Conservation (phyloP, 2,888 invertebrate genomes). For the Zygothrica quintamaculata region DNA sequence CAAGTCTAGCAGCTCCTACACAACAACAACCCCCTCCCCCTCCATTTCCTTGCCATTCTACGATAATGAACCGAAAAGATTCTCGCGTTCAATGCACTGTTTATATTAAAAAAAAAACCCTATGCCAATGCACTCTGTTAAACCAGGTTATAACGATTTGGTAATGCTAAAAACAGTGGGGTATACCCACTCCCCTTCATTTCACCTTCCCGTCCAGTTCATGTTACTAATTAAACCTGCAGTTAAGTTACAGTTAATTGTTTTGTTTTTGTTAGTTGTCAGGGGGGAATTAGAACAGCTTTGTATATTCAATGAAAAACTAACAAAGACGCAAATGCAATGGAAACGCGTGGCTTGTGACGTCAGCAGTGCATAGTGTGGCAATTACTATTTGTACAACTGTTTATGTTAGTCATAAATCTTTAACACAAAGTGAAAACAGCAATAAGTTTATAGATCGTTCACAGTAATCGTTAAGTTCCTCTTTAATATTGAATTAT, state of each 20-base stretch:
- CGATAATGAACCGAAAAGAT: conserved; percentile 24
- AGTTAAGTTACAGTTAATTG: neutral
- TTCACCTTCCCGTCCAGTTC: too few species aligned
- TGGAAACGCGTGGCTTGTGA: conserved; percentile 47
- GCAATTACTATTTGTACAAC: neutral
- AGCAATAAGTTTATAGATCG: neutral
- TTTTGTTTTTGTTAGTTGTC: conserved; percentile 4
- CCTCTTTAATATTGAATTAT: too few species aligned
- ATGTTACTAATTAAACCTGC: too few species aligned
- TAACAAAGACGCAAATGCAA: conserved; percentile 39
- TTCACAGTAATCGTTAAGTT: too few species aligned
- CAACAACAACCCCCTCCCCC: neutral
- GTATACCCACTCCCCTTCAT: too few species aligned
- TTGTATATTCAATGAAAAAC: conserved; percentile 38
- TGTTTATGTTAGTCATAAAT: too few species aligned
- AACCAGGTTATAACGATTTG: neutral
- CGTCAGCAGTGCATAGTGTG: conserved; percentile 50
- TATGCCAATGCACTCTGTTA: neutral
- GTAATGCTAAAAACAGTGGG: too few species aligned
- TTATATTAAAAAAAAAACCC: conserved; percentile 20
- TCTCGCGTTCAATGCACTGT: conserved; percentile 72
- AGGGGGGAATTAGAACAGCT: conserved; percentile 21
- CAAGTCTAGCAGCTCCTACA: conserved; percentile 22
- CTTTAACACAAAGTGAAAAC: too few species aligned
- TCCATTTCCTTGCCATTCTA: conserved; percentile 4